Conservation (phyloP, 1,140 invertebrate species). For the Delia radicum region DNA sequence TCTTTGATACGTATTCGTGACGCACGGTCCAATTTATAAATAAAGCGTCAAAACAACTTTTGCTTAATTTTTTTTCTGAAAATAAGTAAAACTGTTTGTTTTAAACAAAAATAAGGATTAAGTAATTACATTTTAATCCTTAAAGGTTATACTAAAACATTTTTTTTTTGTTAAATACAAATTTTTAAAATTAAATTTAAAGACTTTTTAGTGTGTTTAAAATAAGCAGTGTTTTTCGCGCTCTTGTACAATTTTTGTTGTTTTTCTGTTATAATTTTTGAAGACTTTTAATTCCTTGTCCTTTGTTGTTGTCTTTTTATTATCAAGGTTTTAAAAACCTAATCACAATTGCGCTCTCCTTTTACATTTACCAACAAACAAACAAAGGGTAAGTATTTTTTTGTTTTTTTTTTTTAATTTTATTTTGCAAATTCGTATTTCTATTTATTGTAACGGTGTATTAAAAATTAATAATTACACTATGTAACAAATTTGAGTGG, state of each 20-base stretch:
- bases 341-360: background rate
- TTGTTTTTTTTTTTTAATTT: background rate
- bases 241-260: background rate
- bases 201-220: background rate
- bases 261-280: background rate
- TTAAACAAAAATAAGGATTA: background rate
- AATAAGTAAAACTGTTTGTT: background rate
- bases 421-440: background rate
- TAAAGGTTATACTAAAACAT: background rate
- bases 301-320: background rate
- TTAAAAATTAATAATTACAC: background rate
- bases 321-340: background rate
- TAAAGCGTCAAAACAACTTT: background rate
- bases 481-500: no score
- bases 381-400: background rate
- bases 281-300: background rate
- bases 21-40: background rate
- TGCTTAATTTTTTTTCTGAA: background rate
- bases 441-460: background rate
- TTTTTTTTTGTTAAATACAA: background rate
- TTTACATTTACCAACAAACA: background rate
- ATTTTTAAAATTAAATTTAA: no score
- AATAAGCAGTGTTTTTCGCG: background rate
- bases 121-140: background rate
- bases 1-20: conserved; percentile 13